These are phyloP conservation scores for Oncorhynchus clarkii DNA, from an alignment of 2,113 vertebrate species.

Conservation along the genomic window DNA sequence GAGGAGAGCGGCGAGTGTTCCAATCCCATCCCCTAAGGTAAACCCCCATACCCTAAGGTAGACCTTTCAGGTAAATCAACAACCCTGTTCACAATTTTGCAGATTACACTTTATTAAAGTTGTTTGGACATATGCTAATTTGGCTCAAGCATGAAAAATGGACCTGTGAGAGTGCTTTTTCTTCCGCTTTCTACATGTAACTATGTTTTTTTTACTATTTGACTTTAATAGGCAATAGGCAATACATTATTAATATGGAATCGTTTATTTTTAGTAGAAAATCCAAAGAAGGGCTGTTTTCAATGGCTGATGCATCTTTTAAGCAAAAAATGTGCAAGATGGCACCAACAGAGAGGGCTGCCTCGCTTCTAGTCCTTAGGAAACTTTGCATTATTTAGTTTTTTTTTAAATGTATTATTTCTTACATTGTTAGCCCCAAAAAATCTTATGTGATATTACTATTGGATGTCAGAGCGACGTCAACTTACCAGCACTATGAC, in stretches of 20 bases:
- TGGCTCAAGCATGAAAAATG: slow-evolving; percentile 50
- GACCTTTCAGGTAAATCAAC: slow-evolving; percentile 25
- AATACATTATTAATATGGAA: slow-evolving; percentile 44
- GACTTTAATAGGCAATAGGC: slow-evolving; percentile 29
- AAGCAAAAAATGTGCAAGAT: background rate
- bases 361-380: background rate
- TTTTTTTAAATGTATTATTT: too few relatives aligned
- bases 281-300: background rate
- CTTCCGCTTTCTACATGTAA: slow-evolving; percentile 17
- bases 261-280: background rate
- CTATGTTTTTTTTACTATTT: slow-evolving; percentile 23
- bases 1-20: slow-evolving; percentile 9
- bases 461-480: too few relatives aligned
- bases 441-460: too few relatives aligned
- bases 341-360: too few relatives aligned
- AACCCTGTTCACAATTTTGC: slow-evolving; percentile 37
- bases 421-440: too few relatives aligned
- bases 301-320: background rate
- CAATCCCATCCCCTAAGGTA: background rate
- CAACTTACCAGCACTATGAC: too few relatives aligned
- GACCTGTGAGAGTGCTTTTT: slow-evolving; percentile 9
- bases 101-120: slow-evolving; percentile 48
- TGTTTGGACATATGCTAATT: slow-evolving; percentile 65
- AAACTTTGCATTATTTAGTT: too few relatives aligned
- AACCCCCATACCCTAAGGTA: slow-evolving; percentile 7